Percentiles rank a stretch among this genome's conserved stretches.
Evolutionary conservation across 2,888 invertebrate genomes (phyloP).

Genomic region (Cerastis rubricosa): DNA sequence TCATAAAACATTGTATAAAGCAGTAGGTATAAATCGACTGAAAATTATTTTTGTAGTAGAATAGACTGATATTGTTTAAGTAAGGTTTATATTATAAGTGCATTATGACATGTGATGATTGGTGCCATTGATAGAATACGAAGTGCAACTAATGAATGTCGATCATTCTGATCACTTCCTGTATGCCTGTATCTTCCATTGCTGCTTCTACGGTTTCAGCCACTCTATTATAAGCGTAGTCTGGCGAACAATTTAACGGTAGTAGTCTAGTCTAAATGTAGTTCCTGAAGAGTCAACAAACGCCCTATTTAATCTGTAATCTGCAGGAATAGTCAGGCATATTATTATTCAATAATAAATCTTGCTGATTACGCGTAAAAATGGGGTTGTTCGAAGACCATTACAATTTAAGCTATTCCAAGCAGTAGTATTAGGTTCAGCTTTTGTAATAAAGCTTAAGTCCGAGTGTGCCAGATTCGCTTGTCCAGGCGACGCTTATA

Average conservation of each 20-base stretch:
- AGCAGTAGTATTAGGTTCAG: conserved; percentile 11
- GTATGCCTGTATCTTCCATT: conserved; percentile 87
- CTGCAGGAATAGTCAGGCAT: conserved; percentile 3
- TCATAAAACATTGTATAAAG: conserved; percentile 84
- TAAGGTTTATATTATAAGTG: conserved; percentile 82
- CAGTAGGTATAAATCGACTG: conserved; percentile 89
- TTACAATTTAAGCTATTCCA: conserved; percentile 17
- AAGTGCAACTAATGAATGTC: conserved; percentile 82
- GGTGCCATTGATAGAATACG: conserved; percentile 90
- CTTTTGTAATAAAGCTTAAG: conserved; percentile 32
- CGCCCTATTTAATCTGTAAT: background rate
- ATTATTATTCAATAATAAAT: conserved; percentile 24
- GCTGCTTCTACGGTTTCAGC: conserved; percentile 78
- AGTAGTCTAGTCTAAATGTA: conserved; percentile 17
- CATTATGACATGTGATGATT: conserved; percentile 90
- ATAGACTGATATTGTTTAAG: conserved; percentile 90
- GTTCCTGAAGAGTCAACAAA: conserved; percentile 10
- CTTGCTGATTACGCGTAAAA: background rate
- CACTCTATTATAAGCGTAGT: conserved; percentile 53
- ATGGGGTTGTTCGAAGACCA: background rate
- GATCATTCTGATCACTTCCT: conserved; percentile 81
- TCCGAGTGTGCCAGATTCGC: conserved; percentile 23
- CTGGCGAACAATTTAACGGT: conserved; percentile 4
- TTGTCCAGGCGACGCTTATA: conserved; percentile 53
- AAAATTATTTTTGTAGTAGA: conserved; percentile 91